Evolutionary conservation across 2,888 invertebrate genomes (phyloP), one percentile per base, ranked within the genome.

Genomic region (Eupithecia vulgata): DNA sequence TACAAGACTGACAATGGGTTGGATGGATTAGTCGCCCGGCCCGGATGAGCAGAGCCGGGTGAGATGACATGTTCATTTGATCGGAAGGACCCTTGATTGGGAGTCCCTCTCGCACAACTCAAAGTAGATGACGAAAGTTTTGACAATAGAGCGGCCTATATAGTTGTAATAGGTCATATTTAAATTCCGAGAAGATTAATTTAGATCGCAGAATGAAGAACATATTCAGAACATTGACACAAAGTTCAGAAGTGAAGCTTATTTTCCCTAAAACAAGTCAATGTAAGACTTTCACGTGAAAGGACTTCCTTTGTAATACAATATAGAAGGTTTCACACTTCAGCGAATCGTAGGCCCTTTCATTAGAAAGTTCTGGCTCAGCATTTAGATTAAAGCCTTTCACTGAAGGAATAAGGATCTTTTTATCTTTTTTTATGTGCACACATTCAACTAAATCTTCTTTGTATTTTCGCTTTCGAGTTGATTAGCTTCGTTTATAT

Each of bases 51-150:
- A 7, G 70, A 52, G 62, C 67, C 76, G 71, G 78, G 73, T 72
- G 74, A 77, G 77, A 77, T 77, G 75, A 80, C 76, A 72, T 78
- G 79, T 77, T 80, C 79, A 80, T 78, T 80, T 78, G 74, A 78
- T 74, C 76, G 73, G 73, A 77, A 77, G 67, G 68, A 68, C 68
- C 52, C 75, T 72, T 72, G 74, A 75, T 77, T 77, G 67, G 25
- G 57, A 21, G 66, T 75, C n/a, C n/a, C n/a, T n/a, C n/a, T n/a
- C n/a, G 66, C 59, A 57, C 37, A 52, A 71, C 65, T 72, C 68
- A 65, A 48, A 73, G 65, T 48, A 64, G 61, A 71, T 59, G 70
- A 71, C 72, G 65, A 70, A 72, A 70, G 65, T 75, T 65, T 75
- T 65, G 68, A 73, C 72, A 72, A 68, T 75, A 40, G 71, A 61